Evolutionary conservation across 2,888 invertebrate species (phyloP), one percentile per base, ranked within the genome.

Genomic region (Microctonus hyperodae): DNA sequence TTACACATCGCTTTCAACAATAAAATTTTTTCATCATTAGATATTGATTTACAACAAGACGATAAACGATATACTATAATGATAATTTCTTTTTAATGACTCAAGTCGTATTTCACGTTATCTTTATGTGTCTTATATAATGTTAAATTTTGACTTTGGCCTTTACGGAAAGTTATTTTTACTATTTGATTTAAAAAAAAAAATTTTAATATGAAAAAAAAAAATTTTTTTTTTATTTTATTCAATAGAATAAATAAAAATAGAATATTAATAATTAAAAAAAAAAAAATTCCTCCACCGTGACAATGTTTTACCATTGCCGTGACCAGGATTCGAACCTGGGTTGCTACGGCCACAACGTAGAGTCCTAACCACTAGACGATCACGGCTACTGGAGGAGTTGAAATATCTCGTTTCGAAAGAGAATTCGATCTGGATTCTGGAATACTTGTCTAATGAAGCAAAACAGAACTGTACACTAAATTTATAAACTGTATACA

Each of bases 281-380:
- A 51, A 68, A 70, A 70, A 72, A 71, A 69, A 64, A 64, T 35
- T 53, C 60, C 56, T 64, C 69, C 62, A 56, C 68, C 65, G 70
- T 70, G 71, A 72, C 71, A 73, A 72, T 72, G 72, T 1, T 16
- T 44, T 16, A 16, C 33, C 81, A 82, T 80, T 83, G 83, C 83
- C 83, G 81, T 83, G 83, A 83, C 83, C 83, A 83, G 83, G 83
- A 84, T 83, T 83, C 83, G 83, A 83, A 83, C 83, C 83, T 83
- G 83, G 83, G 83, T 83, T 83, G 82, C 83, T 83, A 83, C 83
- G 83, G 83, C 83, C 83, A 83, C 83, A 83, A 83, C 83, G 83
- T 83, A 82, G 82, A 82, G 83, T 83, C 83, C 81, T 72, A 67
- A 72, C 71, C 69, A 69, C 67, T 70, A 70, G 70, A 73, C 69